Percentiles rank a stretch among this genome's conserved stretches.
Evolutionary conservation across 2,797 vertebrate genomes (phyloP).

Genomic region (Cyclura pinguis): DNA sequence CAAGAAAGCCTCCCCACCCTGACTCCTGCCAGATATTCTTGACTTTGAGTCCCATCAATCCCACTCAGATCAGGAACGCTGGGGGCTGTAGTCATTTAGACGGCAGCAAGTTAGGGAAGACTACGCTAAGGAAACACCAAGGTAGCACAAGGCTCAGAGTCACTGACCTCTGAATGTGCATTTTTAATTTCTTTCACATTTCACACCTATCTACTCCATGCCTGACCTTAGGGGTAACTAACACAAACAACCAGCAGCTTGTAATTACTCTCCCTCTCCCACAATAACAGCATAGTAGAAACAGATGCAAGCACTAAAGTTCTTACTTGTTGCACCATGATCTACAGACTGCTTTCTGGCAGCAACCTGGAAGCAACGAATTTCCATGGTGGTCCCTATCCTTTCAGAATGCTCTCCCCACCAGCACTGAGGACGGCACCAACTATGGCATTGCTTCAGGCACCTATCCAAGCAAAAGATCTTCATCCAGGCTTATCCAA

Average conservation of each 20-base stretch:
- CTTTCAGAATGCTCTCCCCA: neutral
- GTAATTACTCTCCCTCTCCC: too few relatives aligned
- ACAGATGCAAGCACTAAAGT: neutral
- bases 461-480: neutral
- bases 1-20: neutral
- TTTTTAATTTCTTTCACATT: conserved; percentile 29
- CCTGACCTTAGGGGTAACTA: neutral
- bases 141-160: neutral
- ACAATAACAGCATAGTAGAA: neutral
- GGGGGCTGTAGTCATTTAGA: neutral
- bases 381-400: neutral
- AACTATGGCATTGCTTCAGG: neutral
- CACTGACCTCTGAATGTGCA: conserved; percentile 11
- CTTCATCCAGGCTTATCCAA: neutral
- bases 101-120: neutral
- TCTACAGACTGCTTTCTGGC: neutral
- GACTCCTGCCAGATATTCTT: neutral
- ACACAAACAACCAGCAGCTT: neutral
- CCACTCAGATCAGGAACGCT: neutral
- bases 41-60: neutral
- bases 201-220: neutral
- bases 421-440: neutral
- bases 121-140: neutral
- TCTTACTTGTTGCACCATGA: neutral
- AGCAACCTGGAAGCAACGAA: neutral